Conservation (phyloP, 2,888 invertebrate species). For the Plusia festucae region DNA sequence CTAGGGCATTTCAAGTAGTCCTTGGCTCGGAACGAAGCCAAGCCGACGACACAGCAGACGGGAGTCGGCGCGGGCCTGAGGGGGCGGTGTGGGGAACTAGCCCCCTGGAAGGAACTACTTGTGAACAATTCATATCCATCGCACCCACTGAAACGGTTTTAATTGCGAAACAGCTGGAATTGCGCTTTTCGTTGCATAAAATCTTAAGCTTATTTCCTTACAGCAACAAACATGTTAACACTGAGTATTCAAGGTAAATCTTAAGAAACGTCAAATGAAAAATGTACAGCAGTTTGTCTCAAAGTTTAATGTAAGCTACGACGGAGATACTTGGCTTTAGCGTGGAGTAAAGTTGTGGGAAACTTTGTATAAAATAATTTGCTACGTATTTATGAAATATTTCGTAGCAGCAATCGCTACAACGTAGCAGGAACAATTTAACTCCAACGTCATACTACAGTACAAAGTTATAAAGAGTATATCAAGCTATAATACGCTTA, state of each 20-base stretch:
- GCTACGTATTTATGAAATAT: conserved; percentile 16
- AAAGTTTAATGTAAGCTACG: background rate
- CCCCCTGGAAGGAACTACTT: conserved; percentile 56
- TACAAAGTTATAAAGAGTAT: conserved; percentile 24
- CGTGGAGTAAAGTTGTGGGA: background rate
- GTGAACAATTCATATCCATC: conserved; percentile 66
- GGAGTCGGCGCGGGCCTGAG: conserved; percentile 5
- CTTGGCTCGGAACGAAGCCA: conserved; percentile 54
- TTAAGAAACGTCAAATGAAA: background rate
- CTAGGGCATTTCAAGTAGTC: conserved; percentile 68
- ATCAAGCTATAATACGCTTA: conserved; percentile 27
- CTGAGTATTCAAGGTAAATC: background rate
- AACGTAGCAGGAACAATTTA: conserved; percentile 24
- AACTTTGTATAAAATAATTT: background rate
- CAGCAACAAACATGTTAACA: background rate
- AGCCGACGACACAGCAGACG: conserved; percentile 34
- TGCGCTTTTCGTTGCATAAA: conserved; percentile 54
- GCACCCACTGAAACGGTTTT: conserved; percentile 60
- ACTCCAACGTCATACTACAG: conserved; percentile 17
- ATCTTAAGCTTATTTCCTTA: conserved; percentile 19
- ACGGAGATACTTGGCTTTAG: background rate
- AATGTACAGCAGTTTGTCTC: background rate
- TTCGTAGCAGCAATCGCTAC: conserved; percentile 12
- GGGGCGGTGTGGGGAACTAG: conserved; percentile 12
- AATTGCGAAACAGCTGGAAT: conserved; percentile 61